phyloP scores from a whole-genome alignment of 1,140 invertebrate species.

The Tyrophagus putrescentiae region DNA sequence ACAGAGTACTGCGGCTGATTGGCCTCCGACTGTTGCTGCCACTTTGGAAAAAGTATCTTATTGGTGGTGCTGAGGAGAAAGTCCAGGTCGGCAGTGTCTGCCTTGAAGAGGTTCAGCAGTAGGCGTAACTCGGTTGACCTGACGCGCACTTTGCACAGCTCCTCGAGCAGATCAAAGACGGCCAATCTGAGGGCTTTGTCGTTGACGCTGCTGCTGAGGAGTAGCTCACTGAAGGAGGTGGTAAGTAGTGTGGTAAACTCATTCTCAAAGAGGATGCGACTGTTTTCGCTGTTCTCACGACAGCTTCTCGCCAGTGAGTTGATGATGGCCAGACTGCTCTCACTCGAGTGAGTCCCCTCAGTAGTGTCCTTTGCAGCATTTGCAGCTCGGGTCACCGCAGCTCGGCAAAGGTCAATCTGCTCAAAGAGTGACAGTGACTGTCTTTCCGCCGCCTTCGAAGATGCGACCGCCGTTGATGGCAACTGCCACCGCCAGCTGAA shows the following conservation, averaged over 20 bases:
- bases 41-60: background rate
- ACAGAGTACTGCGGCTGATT: background rate
- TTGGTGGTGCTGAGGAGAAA: background rate
- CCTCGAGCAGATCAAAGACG: conserved; percentile 16
- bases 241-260: background rate
- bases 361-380: background rate
- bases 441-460: background rate
- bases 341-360: background rate
- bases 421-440: background rate
- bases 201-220: background rate
- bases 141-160: background rate
- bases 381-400: background rate
- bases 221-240: background rate
- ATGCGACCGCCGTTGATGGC: background rate
- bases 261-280: background rate
- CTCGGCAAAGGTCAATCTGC: background rate
- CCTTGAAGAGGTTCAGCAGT: conserved; percentile 18
- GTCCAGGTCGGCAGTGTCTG: conserved; percentile 13
- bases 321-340: background rate
- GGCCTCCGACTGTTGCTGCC: background rate
- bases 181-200: conserved; percentile 6
- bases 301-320: background rate
- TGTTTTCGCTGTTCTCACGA: background rate
- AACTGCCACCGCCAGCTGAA: too few relatives aligned
- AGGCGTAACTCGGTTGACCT: conserved; percentile 4